Evolutionary conservation across 2,888 invertebrate genomes (phyloP).

Genomic region (Scaptomyza flava): DNA sequence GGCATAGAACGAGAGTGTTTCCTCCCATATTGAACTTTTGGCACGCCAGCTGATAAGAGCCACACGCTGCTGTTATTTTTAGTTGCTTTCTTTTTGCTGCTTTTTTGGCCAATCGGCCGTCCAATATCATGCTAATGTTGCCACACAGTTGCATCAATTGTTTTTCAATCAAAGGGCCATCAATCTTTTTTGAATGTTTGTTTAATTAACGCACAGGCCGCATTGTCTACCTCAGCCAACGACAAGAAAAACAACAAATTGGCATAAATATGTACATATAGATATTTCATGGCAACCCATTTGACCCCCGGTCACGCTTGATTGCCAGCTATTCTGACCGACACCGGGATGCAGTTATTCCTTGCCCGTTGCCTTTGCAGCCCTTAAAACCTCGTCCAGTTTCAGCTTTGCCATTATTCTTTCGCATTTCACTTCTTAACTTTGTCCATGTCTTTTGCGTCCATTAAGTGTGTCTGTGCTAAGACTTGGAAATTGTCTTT

Average conservation of each 20-base stretch:
- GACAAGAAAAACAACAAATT: constrained; percentile 29
- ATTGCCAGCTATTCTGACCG: constrained; percentile 51
- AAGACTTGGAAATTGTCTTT: constrained; percentile 84
- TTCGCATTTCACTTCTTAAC: constrained; percentile 76
- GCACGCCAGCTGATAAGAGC: constrained; percentile 66
- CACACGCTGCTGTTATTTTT: constrained; percentile 42
- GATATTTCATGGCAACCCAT: constrained; percentile 62
- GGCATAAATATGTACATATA: constrained; percentile 39
- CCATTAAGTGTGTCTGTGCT: constrained; percentile 83
- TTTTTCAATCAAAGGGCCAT: constrained; percentile 83
- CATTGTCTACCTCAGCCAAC: constrained; percentile 54
- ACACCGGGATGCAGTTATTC: constrained; percentile 48
- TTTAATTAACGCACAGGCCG: constrained; percentile 73
- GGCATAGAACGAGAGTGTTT: constrained; percentile 10
- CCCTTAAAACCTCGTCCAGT: constrained; percentile 11
- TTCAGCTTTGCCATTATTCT: constrained; percentile 66
- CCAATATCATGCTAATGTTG: constrained; percentile 79
- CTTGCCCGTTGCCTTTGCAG: constrained; percentile 6
- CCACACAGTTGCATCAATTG: constrained; percentile 82
- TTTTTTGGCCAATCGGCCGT: constrained; percentile 48
- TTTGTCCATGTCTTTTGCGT: constrained; percentile 76
- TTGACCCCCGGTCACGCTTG: constrained; percentile 71
- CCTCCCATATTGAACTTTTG: constrained; percentile 62
- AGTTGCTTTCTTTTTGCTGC: constrained; percentile 19
- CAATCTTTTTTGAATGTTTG: constrained; percentile 82